Conservation (phyloP, 2,888 invertebrate genomes). For the Palloptera scutellata region DNA sequence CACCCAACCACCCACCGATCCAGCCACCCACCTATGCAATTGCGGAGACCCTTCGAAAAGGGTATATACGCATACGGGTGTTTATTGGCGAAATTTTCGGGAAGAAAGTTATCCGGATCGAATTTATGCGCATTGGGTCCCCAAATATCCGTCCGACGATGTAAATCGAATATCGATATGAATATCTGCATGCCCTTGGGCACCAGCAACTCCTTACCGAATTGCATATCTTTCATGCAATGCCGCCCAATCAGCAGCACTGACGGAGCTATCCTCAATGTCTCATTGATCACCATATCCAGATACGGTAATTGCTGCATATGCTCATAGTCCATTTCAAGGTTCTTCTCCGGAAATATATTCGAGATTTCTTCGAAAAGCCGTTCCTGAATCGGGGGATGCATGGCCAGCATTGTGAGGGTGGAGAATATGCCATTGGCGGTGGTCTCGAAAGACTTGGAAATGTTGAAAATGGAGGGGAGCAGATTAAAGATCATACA, state of each 20-base stretch:
- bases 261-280: slow-evolving; percentile 43
- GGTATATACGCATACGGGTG: slow-evolving; percentile 49
- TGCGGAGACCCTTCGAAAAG: slow-evolving; percentile 48
- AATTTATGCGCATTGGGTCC: slow-evolving; percentile 45
- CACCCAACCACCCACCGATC: neutral
- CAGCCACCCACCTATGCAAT: slow-evolving; percentile 50
- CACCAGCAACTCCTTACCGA: slow-evolving; percentile 38
- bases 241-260: slow-evolving; percentile 45
- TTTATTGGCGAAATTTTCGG: slow-evolving; percentile 37
- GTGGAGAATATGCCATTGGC: slow-evolving; percentile 36
- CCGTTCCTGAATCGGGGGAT: slow-evolving; percentile 40
- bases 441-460: slow-evolving; percentile 44
- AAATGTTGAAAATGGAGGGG: neutral
- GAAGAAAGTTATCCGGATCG: slow-evolving; percentile 46
- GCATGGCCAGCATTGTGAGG: slow-evolving; percentile 43
- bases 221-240: slow-evolving; percentile 32
- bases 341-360: slow-evolving; percentile 40
- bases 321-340: slow-evolving; percentile 38
- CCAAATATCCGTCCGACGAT: slow-evolving; percentile 45
- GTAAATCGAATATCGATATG: slow-evolving; percentile 43
- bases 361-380: slow-evolving; percentile 39
- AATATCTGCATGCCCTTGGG: slow-evolving; percentile 40
- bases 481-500: neutral
- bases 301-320: slow-evolving; percentile 44
- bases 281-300: slow-evolving; percentile 48